These are phyloP conservation scores for Venusia cambrica DNA, from an alignment of 2,888 invertebrate species.

Conservation along the genomic window DNA sequence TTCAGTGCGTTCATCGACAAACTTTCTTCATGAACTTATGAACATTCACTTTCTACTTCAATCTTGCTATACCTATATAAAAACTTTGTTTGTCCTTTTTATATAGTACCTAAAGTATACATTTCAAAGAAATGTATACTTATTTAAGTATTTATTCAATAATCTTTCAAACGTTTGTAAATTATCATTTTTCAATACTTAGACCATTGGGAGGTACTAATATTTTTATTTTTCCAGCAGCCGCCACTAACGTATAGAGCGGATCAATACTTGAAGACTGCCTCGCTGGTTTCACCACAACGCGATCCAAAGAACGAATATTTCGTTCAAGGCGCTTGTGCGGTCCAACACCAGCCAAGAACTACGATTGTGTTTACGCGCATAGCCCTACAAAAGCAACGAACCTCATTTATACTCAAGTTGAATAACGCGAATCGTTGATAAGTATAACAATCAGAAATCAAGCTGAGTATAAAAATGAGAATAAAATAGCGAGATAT, in stretches of 20 bases:
- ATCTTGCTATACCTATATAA: too few species aligned
- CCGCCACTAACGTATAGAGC: slow-evolving; percentile 71
- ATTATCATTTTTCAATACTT: not conserved
- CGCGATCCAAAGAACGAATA: slow-evolving; percentile 17
- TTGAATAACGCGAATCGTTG: slow-evolving; percentile 1
- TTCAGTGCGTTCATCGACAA: slow-evolving; percentile 11
- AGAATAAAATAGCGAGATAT: slow-evolving; percentile 9
- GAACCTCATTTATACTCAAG: slow-evolving; percentile 2
- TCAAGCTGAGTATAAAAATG: not conserved
- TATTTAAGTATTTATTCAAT: too few species aligned
- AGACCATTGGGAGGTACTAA: slow-evolving; percentile 23
- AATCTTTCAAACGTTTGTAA: too few species aligned
- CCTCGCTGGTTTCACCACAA: slow-evolving; percentile 36
- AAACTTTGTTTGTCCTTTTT: slow-evolving; percentile 2
- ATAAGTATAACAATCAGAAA: slow-evolving; percentile 1
- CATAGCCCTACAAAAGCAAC: slow-evolving; percentile 35
- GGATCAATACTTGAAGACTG: slow-evolving; percentile 60
- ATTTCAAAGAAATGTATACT: too few species aligned
- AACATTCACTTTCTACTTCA: too few species aligned
- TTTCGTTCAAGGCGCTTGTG: slow-evolving; percentile 22
- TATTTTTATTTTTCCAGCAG: slow-evolving; percentile 50
- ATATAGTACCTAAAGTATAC: not conserved
- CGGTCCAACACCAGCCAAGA: slow-evolving; percentile 35
- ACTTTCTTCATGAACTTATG: too few species aligned
- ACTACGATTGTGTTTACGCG: slow-evolving; percentile 41